A percentile compares a stretch with the other conserved stretches of the same genome.
phyloP scores from a whole-genome alignment of 1,140 invertebrate species.

The Nymphalis io region DNA sequence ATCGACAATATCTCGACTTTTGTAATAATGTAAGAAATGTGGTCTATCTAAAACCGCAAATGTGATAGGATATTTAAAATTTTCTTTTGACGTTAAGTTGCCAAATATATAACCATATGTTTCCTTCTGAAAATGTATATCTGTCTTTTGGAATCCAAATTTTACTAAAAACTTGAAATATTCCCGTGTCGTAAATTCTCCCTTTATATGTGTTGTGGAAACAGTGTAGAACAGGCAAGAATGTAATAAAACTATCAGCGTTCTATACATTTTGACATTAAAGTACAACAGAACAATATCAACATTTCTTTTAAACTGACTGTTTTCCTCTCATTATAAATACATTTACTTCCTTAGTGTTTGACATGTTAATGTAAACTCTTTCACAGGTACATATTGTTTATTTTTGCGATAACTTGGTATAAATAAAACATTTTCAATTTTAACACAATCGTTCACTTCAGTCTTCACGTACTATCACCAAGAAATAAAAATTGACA shows the following conservation, averaged over 20 bases:
- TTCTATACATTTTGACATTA: constrained; percentile 60
- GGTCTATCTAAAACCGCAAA: constrained; percentile 93
- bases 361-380: not conserved
- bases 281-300: constrained; percentile 25
- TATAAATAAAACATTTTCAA: constrained; percentile 6
- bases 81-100: constrained; percentile 89
- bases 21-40: constrained; percentile 94
- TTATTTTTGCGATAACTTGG: not conserved
- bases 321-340: constrained; percentile 3
- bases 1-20: constrained; percentile 84
- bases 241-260: constrained; percentile 56
- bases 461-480: not conserved
- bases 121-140: constrained; percentile 88
- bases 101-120: constrained; percentile 97
- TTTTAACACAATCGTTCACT: not conserved
- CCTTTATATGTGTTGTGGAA: constrained; percentile 64
- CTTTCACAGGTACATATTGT: not conserved
- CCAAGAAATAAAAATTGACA: constrained; percentile 2
- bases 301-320: constrained; percentile 28
- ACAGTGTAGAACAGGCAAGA: constrained; percentile 49
- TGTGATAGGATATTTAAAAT: constrained; percentile 86
- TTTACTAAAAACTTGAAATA: constrained; percentile 96
- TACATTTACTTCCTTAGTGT: constrained; percentile 2
- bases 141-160: constrained; percentile 98
- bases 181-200: constrained; percentile 69